Evolutionary conservation across 2,113 vertebrate genomes (phyloP).

Genomic region (Crotalus horridus): DNA sequence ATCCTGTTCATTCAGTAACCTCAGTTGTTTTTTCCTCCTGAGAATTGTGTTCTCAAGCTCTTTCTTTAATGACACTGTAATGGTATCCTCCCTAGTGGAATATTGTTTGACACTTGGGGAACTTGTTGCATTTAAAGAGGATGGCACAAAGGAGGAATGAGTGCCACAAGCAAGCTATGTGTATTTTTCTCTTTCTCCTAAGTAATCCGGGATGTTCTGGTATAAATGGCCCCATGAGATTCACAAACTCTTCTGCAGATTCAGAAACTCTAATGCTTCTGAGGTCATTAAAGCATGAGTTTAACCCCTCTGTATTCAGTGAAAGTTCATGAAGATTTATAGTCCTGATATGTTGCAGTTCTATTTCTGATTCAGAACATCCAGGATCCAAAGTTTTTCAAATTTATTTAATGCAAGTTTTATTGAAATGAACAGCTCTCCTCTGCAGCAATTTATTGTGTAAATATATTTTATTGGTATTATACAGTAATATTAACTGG

Average conservation of each 20-base stretch:
- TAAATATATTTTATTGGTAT: not conserved
- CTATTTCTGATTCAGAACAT: slow-evolving; percentile 6
- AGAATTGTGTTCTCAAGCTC: slow-evolving; percentile 1
- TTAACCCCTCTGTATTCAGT: not conserved
- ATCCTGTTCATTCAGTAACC: not conserved
- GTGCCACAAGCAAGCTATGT: not conserved
- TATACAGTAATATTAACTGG: not conserved
- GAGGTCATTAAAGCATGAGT: not conserved
- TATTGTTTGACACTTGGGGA: slow-evolving; percentile 25
- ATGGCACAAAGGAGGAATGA: not conserved
- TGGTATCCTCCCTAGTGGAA: slow-evolving; percentile 21
- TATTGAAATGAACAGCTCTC: not conserved
- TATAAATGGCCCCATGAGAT: slow-evolving; percentile 22
- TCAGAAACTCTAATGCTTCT: not conserved
- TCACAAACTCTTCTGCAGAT: not conserved
- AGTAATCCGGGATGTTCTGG: not conserved
- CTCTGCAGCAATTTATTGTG: not conserved
- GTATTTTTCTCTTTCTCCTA: not conserved
- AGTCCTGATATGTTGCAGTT: not conserved
- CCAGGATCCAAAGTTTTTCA: not conserved
- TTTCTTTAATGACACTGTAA: slow-evolving; percentile 27
- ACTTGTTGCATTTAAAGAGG: slow-evolving; percentile 21
- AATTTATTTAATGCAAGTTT: not conserved
- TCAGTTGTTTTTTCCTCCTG: not conserved
- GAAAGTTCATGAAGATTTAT: not conserved